These are phyloP conservation scores for Ypsolopha scabrella DNA, from an alignment of 2,888 invertebrate genomes.

Conservation along the genomic window DNA sequence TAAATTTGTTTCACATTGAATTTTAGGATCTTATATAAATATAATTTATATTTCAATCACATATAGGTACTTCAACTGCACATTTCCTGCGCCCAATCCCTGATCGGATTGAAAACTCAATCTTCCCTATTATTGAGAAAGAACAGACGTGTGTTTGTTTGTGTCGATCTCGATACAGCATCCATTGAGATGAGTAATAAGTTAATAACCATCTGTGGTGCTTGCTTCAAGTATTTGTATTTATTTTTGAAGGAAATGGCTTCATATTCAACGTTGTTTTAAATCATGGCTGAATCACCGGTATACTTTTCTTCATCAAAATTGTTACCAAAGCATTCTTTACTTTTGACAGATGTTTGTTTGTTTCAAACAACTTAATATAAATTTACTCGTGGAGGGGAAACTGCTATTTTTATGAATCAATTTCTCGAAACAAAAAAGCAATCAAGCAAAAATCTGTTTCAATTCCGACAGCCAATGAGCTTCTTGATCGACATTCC, in stretches of 20 bases:
- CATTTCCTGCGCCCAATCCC: no score
- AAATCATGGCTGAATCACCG: no score
- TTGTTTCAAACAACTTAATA: no score
- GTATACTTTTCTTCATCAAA: no score
- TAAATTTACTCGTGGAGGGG: neutral
- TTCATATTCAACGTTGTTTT: no score
- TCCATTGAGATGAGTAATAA: slow-evolving; percentile 2
- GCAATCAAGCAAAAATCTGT: neutral
- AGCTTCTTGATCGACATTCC: slow-evolving; percentile 3
- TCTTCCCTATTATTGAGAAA: neutral
- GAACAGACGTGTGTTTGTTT: neutral
- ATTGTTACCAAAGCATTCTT: no score
- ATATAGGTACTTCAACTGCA: no score
- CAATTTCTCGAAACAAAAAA: neutral
- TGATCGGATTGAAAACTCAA: neutral
- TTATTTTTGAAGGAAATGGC: no score
- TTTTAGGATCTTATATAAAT: no score
- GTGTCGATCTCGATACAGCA: neutral
- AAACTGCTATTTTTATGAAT: neutral
- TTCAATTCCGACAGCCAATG: neutral
- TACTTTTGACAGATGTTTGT: no score
- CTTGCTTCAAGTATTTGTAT: neutral
- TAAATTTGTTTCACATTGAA: no score
- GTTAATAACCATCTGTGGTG: neutral
- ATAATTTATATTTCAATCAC: no score